Conservation (phyloP, 2,888 invertebrate genomes). For the Metellina segmentata region DNA sequence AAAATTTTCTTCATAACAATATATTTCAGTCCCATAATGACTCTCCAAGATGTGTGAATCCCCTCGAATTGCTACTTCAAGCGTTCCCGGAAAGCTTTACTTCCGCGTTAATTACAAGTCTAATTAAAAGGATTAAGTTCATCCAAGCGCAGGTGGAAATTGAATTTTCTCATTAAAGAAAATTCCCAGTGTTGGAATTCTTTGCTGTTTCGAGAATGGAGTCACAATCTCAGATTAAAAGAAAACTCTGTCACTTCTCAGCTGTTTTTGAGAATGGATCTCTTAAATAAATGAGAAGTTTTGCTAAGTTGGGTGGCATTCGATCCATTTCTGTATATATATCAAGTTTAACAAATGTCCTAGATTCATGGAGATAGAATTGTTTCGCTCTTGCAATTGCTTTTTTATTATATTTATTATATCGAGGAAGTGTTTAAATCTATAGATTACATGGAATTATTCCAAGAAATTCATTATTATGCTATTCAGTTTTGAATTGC, state of each 20-base stretch:
- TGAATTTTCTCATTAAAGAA: slow-evolving; percentile 57
- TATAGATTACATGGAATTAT: background rate
- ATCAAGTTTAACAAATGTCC: background rate
- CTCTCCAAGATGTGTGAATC: slow-evolving; percentile 10
- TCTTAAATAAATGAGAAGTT: background rate
- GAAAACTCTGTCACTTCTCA: background rate
- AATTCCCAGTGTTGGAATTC: background rate
- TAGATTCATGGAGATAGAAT: background rate
- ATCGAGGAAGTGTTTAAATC: background rate
- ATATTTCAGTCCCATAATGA: slow-evolving; percentile 17
- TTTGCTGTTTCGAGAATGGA: background rate
- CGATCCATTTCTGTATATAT: too few species aligned
- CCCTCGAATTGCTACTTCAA: slow-evolving; percentile 30
- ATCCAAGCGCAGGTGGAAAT: slow-evolving; percentile 64
- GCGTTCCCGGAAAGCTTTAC: slow-evolving; percentile 25
- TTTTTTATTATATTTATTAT: background rate
- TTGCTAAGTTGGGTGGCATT: background rate
- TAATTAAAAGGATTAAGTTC: slow-evolving; percentile 63
- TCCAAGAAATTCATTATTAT: background rate
- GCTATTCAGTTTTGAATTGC: background rate
- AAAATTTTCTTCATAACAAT: slow-evolving; percentile 31
- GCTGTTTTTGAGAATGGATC: background rate
- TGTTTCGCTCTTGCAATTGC: background rate
- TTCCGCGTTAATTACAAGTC: slow-evolving; percentile 38
- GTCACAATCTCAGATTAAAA: background rate